Conservation (phyloP, 1,140 invertebrate species). For the Drosophila pectinifera region DNA sequence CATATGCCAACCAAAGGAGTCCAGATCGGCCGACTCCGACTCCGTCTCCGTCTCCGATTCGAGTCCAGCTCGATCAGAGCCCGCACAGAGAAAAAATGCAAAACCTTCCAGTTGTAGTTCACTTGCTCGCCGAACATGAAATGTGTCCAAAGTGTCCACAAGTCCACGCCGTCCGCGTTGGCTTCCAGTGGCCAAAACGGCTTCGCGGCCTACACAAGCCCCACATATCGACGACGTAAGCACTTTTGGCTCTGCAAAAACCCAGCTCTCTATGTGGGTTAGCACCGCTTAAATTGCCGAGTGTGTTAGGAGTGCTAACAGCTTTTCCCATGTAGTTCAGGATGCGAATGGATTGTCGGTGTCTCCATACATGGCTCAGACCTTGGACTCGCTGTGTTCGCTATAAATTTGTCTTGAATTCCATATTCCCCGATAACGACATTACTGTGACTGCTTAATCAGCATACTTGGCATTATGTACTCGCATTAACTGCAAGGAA, state of each 20-base stretch:
- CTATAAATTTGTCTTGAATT: slow-evolving; percentile 24
- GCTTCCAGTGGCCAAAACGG: slow-evolving; percentile 15
- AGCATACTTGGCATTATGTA: slow-evolving; percentile 9
- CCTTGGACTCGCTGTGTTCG: slow-evolving; percentile 26
- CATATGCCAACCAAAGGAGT: slow-evolving; percentile 60
- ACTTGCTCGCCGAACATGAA: slow-evolving; percentile 54
- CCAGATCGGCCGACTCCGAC: slow-evolving; percentile 8
- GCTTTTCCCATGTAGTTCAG: slow-evolving; percentile 43
- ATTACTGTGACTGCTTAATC: slow-evolving; percentile 10
- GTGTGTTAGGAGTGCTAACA: slow-evolving; percentile 42
- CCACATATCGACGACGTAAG: too few species aligned
- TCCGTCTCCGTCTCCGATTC: slow-evolving; percentile 5
- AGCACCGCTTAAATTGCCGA: slow-evolving; percentile 35
- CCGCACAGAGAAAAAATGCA: slow-evolving; percentile 42
- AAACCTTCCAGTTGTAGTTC: slow-evolving; percentile 62
- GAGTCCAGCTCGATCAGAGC: slow-evolving; percentile 60
- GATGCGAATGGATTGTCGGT: slow-evolving; percentile 23
- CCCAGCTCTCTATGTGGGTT: slow-evolving; percentile 30
- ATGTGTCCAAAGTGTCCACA: slow-evolving; percentile 53
- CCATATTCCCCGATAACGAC: slow-evolving; percentile 10
- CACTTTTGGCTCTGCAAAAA: slow-evolving; percentile 22
- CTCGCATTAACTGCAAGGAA: neutral
- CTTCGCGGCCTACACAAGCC: slow-evolving; percentile 11
- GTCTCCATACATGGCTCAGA: slow-evolving; percentile 17
- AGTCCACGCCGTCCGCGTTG: slow-evolving; percentile 21